Conservation (phyloP, 2,113 vertebrate genomes). For the Pteronura brasiliensis region DNA sequence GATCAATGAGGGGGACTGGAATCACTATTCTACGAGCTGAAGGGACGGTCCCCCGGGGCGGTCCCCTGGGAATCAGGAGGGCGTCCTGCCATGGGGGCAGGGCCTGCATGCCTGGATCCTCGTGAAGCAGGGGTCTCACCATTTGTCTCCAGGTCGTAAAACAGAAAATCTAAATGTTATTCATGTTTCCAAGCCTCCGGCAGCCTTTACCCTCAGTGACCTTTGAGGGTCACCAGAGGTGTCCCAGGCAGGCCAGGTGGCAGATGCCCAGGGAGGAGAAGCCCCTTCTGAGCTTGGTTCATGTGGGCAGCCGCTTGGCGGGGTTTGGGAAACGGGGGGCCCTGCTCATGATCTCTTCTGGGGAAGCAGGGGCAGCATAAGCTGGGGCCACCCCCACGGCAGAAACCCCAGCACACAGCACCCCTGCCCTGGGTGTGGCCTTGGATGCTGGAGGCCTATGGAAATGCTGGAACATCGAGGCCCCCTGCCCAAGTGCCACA, state of each 20-base stretch:
- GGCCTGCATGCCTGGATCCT: background rate
- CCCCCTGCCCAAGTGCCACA: accelerated
- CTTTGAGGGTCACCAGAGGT: background rate
- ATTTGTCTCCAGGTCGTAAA: conserved; percentile 25
- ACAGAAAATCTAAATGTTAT: background rate
- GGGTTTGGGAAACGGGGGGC: background rate
- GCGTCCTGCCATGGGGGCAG: background rate
- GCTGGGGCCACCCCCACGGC: background rate
- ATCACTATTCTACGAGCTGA: conserved; percentile 4
- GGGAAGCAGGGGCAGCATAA: accelerated
- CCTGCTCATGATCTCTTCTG: background rate
- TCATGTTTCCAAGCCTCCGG: background rate
- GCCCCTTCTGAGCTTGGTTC: background rate
- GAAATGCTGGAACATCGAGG: accelerated
- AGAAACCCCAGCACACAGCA: accelerated
- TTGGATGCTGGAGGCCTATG: accelerated
- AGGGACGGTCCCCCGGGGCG: background rate
- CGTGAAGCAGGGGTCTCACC: background rate
- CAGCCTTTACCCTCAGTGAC: background rate
- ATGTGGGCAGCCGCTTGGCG: accelerated
- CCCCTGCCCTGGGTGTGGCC: background rate
- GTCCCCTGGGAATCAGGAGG: background rate
- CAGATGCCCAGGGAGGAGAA: background rate
- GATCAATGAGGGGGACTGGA: conserved; percentile 26
- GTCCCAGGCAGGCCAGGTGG: accelerated